Percentiles rank a stretch among this genome's conserved stretches.
These are phyloP conservation scores for Martes martes DNA, from an alignment of 2,113 vertebrate species.

Conservation along the genomic window DNA sequence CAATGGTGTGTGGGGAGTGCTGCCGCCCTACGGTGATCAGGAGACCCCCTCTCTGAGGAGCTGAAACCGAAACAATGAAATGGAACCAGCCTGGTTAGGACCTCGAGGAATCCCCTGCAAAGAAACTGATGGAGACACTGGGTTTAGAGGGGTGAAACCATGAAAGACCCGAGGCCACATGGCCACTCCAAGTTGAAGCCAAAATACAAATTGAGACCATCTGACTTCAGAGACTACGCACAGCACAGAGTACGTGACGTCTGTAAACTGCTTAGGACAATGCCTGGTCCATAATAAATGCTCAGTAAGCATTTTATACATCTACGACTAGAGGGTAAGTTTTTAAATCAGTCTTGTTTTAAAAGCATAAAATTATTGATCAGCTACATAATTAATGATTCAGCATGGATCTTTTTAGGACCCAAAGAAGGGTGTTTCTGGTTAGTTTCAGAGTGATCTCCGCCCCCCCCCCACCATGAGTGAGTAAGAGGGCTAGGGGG, in stretches of 20 bases:
- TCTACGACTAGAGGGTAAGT: neutral
- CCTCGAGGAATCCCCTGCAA: neutral
- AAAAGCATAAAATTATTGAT: neutral
- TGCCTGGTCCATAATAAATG: neutral
- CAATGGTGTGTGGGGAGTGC: fast-evolving
- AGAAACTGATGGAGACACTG: neutral
- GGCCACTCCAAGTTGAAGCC: neutral
- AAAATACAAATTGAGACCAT: neutral
- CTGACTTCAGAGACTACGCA: neutral
- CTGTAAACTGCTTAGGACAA: neutral
- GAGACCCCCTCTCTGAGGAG: neutral
- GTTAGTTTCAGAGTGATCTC: neutral
- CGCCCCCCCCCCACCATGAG: neutral
- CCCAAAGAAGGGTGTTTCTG: neutral
- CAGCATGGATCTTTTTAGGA: neutral
- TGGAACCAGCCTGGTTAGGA: neutral
- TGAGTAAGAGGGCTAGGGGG: neutral
- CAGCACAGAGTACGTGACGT: neutral
- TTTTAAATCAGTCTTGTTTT: neutral
- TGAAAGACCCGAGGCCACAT: neutral
- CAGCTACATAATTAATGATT: neutral
- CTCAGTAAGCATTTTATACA: neutral
- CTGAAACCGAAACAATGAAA: neutral
- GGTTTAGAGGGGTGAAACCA: neutral
- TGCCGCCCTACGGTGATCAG: too few relatives aligned